Percentiles rank a stretch among this genome's conserved stretches.
phyloP scores from a whole-genome alignment of 2,797 vertebrate genomes.

The Hafferia zeledoni region DNA sequence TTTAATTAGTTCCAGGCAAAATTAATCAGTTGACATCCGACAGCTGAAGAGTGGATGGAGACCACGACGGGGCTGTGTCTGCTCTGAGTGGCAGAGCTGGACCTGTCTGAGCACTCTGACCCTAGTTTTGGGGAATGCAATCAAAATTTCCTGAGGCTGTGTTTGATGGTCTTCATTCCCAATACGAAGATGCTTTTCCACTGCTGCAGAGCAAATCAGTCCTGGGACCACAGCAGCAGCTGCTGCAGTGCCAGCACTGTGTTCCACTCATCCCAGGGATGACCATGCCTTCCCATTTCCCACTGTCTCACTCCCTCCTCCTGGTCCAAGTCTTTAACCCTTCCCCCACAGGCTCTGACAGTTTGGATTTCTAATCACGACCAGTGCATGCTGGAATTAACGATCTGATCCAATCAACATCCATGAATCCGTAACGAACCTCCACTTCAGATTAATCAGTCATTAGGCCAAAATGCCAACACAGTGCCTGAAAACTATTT shows the following conservation, averaged over 20 bases:
- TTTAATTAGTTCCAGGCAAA: slow-evolving; percentile 62
- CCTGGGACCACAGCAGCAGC: not conserved
- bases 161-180: not conserved
- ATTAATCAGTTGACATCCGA: slow-evolving; percentile 65
- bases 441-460: slow-evolving; percentile 46
- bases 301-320: not conserved
- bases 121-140: not conserved
- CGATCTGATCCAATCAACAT: slow-evolving; percentile 5
- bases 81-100: not conserved
- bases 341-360: not conserved
- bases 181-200: not conserved
- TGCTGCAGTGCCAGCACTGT: not conserved
- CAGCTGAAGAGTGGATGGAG: slow-evolving; percentile 16
- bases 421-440: slow-evolving; percentile 22
- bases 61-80: not conserved
- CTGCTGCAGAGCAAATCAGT: not conserved
- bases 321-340: not conserved
- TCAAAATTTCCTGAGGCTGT: not conserved
- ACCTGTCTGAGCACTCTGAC: accelerated
- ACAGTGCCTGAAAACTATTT: slow-evolving; percentile 12
- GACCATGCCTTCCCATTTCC: not conserved
- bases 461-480: slow-evolving; percentile 58
- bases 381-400: slow-evolving; percentile 19
- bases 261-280: not conserved
- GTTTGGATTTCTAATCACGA: slow-evolving; percentile 16